A percentile compares a stretch with the other conserved stretches of the same genome.
Conservation (phyloP, 2,113 vertebrate species). For the Panthera leo region DNA sequence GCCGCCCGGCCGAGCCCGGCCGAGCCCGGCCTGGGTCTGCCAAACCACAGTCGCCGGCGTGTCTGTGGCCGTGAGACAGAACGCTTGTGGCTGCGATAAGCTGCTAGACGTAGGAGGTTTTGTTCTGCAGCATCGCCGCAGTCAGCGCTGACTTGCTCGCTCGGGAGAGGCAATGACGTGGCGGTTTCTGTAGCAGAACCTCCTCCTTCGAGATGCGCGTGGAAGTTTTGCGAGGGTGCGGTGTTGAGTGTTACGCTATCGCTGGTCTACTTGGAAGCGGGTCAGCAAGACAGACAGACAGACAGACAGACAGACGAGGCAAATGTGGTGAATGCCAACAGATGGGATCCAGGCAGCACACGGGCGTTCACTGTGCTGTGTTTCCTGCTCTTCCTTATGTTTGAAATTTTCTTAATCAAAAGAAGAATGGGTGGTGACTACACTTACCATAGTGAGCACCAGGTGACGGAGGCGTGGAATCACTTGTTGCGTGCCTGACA, state of each 20-base stretch:
- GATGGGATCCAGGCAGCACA: fast-evolving
- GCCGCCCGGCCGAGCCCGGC: fast-evolving
- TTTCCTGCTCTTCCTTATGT: neutral
- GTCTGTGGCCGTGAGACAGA: neutral
- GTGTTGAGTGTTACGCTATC: fast-evolving
- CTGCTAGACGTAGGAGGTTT: neutral
- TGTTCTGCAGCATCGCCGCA: fast-evolving
- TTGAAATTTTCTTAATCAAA: neutral
- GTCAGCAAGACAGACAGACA: neutral
- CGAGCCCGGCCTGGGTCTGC: neutral
- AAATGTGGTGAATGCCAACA: fast-evolving
- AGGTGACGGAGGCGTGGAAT: neutral
- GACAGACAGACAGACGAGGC: neutral
- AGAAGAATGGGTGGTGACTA: neutral
- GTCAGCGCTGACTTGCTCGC: fast-evolving
- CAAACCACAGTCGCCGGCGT: neutral
- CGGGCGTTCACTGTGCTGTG: fast-evolving
- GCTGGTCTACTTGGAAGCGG: too few relatives aligned
- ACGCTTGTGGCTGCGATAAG: fast-evolving
- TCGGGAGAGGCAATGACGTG: fast-evolving
- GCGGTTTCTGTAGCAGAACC: neutral
- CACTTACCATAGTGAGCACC: neutral
- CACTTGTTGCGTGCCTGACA: too few relatives aligned
- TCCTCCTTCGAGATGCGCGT: neutral
- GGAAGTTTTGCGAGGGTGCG: neutral